Evolutionary conservation across 2,113 vertebrate genomes (phyloP).

Genomic region (Theristicus caerulescens): DNA sequence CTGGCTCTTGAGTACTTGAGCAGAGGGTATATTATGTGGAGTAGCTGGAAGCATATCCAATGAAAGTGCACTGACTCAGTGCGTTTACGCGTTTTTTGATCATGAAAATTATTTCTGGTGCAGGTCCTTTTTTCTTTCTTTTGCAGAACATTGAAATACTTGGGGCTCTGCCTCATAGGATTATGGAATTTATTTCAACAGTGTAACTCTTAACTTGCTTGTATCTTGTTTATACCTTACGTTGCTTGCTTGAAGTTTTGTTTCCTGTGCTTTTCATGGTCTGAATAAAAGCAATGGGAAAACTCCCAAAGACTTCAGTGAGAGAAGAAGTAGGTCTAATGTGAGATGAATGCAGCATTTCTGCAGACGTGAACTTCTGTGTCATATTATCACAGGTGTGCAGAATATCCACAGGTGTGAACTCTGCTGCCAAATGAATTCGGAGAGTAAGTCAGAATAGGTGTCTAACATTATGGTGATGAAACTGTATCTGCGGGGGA

Average conservation of each 20-base stretch:
- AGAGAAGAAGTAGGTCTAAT: background rate
- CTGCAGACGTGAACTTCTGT: background rate
- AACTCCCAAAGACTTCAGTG: background rate
- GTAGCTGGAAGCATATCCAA: background rate
- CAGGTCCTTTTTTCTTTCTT: background rate
- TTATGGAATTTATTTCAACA: background rate
- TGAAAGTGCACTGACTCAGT: background rate
- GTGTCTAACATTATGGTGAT: background rate
- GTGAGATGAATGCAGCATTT: background rate
- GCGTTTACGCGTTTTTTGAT: background rate
- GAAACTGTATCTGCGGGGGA: background rate
- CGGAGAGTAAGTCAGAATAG: rapidly evolving
- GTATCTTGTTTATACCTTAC: background rate
- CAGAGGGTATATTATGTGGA: background rate
- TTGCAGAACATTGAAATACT: background rate
- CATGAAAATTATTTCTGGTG: background rate
- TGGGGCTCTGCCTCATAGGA: background rate
- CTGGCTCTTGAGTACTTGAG: background rate
- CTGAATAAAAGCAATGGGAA: background rate
- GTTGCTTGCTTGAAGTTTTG: background rate
- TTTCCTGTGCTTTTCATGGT: background rate
- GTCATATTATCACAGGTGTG: background rate
- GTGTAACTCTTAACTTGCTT: background rate
- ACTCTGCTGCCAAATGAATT: background rate
- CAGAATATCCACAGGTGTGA: background rate